Evolutionary conservation across 2,888 invertebrate species (phyloP).

Genomic region (Drosophila seclusa): DNA sequence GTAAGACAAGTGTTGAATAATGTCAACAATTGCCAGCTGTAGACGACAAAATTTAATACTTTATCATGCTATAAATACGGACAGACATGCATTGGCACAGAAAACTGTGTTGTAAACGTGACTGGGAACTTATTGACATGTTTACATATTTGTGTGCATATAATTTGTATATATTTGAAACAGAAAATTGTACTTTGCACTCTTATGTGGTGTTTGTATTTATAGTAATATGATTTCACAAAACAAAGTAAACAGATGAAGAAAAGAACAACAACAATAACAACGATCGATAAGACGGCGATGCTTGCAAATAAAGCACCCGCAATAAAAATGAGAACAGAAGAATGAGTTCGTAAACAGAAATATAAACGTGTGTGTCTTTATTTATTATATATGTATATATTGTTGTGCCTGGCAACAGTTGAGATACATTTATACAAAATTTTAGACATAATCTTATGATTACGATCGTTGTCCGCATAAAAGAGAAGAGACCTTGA

Average conservation of each 20-base stretch:
- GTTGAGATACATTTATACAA: slow-evolving; percentile 2
- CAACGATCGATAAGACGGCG: slow-evolving; percentile 19
- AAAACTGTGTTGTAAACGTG: slow-evolving; percentile 53
- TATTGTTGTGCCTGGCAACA: slow-evolving; percentile 49
- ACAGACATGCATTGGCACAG: slow-evolving; percentile 4
- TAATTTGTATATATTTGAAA: slow-evolving; percentile 6
- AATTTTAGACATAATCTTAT: slow-evolving; percentile 7
- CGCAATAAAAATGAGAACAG: slow-evolving; percentile 19
- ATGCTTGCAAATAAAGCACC: slow-evolving; percentile 17
- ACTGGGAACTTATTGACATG: slow-evolving; percentile 55
- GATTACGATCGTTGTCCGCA: slow-evolving; percentile 44
- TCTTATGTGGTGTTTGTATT: slow-evolving; percentile 28
- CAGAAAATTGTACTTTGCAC: slow-evolving; percentile 55
- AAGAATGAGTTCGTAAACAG: slow-evolving; percentile 14
- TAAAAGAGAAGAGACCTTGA: slow-evolving; percentile 56
- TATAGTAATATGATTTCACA: slow-evolving; percentile 30
- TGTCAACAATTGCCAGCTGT: slow-evolving; percentile 54
- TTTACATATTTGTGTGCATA: slow-evolving; percentile 13
- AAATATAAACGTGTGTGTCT: not conserved
- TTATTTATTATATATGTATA: not conserved
- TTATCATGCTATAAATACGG: slow-evolving; percentile 3
- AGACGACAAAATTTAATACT: not conserved
- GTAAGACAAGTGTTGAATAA: slow-evolving; percentile 1
- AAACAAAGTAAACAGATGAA: slow-evolving; percentile 26
- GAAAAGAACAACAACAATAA: slow-evolving; percentile 23